A percentile compares a stretch with the other conserved stretches of the same genome.
Evolutionary conservation across 2,888 invertebrate genomes (phyloP).

Genomic region (Brassicogethes aeneus): DNA sequence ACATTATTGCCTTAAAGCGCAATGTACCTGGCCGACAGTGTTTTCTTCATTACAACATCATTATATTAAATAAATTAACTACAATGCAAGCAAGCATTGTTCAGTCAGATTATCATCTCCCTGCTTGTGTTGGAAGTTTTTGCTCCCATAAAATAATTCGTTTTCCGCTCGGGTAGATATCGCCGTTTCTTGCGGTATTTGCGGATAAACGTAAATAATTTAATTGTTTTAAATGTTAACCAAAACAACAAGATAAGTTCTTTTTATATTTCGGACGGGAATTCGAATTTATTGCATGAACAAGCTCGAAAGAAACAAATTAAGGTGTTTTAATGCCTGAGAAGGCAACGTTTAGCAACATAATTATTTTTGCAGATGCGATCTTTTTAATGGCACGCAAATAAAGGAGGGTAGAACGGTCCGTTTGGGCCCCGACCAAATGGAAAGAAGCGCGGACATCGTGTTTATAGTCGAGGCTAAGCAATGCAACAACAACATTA

Average conservation of each 20-base stretch:
- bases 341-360: too few species aligned
- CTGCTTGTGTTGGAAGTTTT: background rate
- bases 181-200: too few species aligned
- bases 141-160: background rate
- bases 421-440: constrained; percentile 47
- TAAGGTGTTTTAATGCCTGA: too few species aligned
- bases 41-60: background rate
- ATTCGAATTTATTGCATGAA: too few species aligned
- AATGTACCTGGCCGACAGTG: too few species aligned
- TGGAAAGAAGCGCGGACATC: constrained; percentile 69
- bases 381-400: constrained; percentile 55
- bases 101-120: background rate
- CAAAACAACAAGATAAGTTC: too few species aligned
- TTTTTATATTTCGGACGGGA: too few species aligned
- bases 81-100: background rate
- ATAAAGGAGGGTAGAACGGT: constrained; percentile 70
- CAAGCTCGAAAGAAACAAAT: too few species aligned
- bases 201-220: background rate
- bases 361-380: too few species aligned
- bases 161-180: too few species aligned
- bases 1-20: too few species aligned
- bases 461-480: constrained; percentile 86
- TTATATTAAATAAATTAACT: background rate
- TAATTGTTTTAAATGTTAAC: too few species aligned
- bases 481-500: constrained; percentile 66